phyloP scores from a whole-genome alignment of 2,888 invertebrate species.

The Ischnura elegans region DNA sequence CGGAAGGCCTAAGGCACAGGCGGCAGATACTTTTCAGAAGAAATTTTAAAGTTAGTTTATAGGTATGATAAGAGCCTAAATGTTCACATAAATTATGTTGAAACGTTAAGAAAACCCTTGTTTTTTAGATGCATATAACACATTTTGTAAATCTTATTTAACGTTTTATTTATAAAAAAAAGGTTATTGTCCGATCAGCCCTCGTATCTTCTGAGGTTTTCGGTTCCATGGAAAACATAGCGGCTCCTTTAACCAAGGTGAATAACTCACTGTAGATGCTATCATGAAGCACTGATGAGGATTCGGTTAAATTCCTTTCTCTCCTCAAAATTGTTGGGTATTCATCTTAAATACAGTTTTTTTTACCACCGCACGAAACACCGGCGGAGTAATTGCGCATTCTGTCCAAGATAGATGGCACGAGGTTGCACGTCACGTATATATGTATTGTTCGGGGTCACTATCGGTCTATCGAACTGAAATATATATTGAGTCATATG shows the following conservation, averaged over 20 bases:
- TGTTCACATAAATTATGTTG: too few relatives aligned
- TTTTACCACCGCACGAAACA: neutral
- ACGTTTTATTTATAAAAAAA: too few relatives aligned
- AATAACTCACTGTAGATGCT: neutral
- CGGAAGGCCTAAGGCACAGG: too few relatives aligned
- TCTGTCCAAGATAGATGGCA: neutral
- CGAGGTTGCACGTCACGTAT: neutral
- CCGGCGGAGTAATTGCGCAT: conserved; percentile 9
- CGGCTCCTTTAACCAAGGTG: neutral
- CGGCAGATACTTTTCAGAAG: too few relatives aligned
- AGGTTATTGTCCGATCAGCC: neutral
- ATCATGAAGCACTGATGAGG: neutral
- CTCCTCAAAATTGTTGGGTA: neutral
- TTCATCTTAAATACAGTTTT: neutral
- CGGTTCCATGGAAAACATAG: neutral
- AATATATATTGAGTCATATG: conserved; percentile 35
- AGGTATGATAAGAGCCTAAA: too few relatives aligned
- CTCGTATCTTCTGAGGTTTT: neutral
- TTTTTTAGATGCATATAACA: too few relatives aligned
- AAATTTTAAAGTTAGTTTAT: too few relatives aligned
- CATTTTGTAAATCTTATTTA: too few relatives aligned
- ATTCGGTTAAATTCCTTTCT: neutral
- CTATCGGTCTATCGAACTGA: neutral
- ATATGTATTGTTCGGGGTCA: neutral
- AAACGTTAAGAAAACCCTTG: too few relatives aligned